A percentile compares a stretch with the other conserved stretches of the same genome.
Conservation (phyloP, 2,888 invertebrate genomes). For the Pseudococcus jackbeardsleyi region DNA sequence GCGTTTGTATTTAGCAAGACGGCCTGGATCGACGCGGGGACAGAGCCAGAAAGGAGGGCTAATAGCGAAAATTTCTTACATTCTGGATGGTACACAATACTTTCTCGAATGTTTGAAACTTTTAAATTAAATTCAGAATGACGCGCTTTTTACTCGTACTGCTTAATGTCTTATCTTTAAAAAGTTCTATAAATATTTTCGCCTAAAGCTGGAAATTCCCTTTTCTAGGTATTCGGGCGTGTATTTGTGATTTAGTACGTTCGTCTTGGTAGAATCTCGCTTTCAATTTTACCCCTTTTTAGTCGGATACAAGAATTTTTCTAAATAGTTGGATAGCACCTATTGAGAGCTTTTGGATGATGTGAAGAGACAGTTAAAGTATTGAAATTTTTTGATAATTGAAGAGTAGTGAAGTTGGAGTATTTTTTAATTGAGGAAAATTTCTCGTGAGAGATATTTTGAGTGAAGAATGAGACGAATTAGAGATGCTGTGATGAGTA, state of each 20-base stretch:
- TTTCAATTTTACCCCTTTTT: neutral
- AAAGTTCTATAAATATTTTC: slow-evolving; percentile 55
- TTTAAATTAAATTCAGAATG: slow-evolving; percentile 52
- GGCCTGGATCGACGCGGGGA: too few species aligned
- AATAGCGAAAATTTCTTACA: slow-evolving; percentile 37
- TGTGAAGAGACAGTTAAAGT: too few species aligned
- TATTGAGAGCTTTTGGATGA: too few species aligned
- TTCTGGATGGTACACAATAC: slow-evolving; percentile 34
- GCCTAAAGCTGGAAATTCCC: slow-evolving; percentile 41
- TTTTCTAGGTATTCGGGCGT: slow-evolving; percentile 11
- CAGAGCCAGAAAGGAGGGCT: neutral
- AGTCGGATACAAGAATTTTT: neutral
- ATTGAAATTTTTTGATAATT: too few species aligned
- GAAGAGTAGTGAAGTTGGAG: too few species aligned
- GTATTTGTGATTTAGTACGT: slow-evolving; percentile 37
- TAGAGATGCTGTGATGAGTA: too few species aligned
- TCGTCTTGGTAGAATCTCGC: neutral
- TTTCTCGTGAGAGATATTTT: too few species aligned
- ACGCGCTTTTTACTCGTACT: slow-evolving; percentile 35
- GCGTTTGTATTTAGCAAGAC: slow-evolving; percentile 1
- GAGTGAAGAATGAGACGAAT: too few species aligned
- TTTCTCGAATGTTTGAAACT: slow-evolving; percentile 45
- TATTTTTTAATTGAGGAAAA: too few species aligned
- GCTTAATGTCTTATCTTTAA: slow-evolving; percentile 52
- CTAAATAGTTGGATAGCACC: neutral